Evolutionary conservation across 2,113 vertebrate genomes (phyloP), one percentile per base, ranked within the genome.

Genomic region (Otus sunia): DNA sequence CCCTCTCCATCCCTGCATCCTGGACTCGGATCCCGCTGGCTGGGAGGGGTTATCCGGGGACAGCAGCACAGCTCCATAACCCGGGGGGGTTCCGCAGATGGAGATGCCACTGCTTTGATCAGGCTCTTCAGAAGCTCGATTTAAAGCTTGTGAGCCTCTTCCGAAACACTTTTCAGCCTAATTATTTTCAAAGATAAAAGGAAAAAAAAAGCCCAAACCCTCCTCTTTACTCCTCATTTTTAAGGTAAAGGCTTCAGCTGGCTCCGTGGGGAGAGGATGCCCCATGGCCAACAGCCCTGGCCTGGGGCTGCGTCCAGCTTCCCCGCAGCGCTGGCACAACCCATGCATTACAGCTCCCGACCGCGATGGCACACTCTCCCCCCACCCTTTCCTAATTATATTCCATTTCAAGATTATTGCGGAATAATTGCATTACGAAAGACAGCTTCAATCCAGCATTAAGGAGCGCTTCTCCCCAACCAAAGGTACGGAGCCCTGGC

Each of bases 161-260:
- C 66, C 0, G 5, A 75, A 93, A 75, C 30, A 34, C 18, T 82
- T 90, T 60, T 71, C 26, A 23, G 26, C 15, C 62, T 79, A 39
- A 83, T 76, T 88, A 80, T 60, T 86, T 92, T 79, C 69, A 58
- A 86, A 76, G 92, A 79, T 78, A 76, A 95, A 96, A 93, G 69
- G 26, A 5, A 15, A 69, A 64, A 68, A 39, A 68, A n/a, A 34
- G 6, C 16, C 6, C 26, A 79, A 86, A 47, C 27, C 21, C 10
- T 94, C 36, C 53, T 86, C n/a, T 80, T 79, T 27, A 17, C 43
- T 68, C 53, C 49, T 73, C 3, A 1, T n/a, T 78, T 66, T 53
- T 45, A 32, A 49, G 37, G 59, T 43, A 6, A 77, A 79, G 56
- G 15, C 19, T 73, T 43, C 80, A 72, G 50, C 9, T 0, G 3